These are phyloP conservation scores for Nematostella vectensis DNA, from an alignment of 92 coral and sea anemone genomes.

Conservation along the genomic window DNA sequence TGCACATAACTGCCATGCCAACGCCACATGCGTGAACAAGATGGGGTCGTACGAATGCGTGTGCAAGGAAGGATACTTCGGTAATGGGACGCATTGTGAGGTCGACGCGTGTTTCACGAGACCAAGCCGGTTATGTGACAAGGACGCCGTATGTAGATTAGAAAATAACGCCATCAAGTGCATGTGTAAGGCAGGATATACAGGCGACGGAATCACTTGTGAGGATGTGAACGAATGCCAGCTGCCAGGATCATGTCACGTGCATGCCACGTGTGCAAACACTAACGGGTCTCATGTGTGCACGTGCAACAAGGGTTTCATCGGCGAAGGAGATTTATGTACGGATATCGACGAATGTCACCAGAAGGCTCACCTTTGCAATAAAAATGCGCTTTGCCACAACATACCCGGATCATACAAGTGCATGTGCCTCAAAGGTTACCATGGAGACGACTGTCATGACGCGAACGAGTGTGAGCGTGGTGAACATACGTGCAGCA, in stretches of 20 bases:
- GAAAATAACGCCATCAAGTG: slow-evolving; percentile 2
- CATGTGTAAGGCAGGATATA: slow-evolving; percentile 8
- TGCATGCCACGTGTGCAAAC: slow-evolving; percentile 1
- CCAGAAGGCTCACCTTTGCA: neutral
- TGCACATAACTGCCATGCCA: slow-evolving; percentile 6
- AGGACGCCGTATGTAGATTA: slow-evolving; percentile 3
- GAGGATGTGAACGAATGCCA: slow-evolving; percentile 7
- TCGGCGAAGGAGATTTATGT: slow-evolving; percentile 8
- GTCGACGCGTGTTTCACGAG: slow-evolving; percentile 3
- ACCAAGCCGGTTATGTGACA: slow-evolving; percentile 2
- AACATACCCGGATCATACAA: slow-evolving; percentile 6
- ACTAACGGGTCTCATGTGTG: slow-evolving; percentile 6
- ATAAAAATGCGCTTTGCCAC: neutral
- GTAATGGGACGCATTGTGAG: slow-evolving; percentile 20
- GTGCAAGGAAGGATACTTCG: slow-evolving; percentile 12
- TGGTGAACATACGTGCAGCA: slow-evolving; percentile 1
- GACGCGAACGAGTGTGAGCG: slow-evolving; percentile 26
- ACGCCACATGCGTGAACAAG: slow-evolving; percentile 12
- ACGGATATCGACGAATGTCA: slow-evolving; percentile 11
- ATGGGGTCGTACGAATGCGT: slow-evolving; percentile 10
- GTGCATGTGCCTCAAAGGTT: slow-evolving; percentile 2
- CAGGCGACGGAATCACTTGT: slow-evolving; percentile 7
- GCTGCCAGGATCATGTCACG: neutral
- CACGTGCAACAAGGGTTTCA: slow-evolving; percentile 5
- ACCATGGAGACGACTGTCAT: slow-evolving; percentile 1